Percentiles rank a stretch among this genome's conserved stretches.
Conservation (phyloP, 2,113 vertebrate species). For the Syrrhaptes paradoxus region DNA sequence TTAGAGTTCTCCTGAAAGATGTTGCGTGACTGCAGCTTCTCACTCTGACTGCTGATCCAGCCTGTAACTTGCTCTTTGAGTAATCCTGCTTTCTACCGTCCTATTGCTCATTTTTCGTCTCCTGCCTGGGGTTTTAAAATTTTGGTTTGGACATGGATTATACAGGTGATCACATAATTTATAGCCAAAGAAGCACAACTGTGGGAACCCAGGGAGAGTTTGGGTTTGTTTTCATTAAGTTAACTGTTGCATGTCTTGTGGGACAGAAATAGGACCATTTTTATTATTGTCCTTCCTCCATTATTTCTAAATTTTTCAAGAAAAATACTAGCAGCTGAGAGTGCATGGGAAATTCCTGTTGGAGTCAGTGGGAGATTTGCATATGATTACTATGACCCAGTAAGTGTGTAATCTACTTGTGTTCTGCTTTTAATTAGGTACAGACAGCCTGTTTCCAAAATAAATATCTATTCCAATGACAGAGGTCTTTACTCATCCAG, state of each 20-base stretch:
- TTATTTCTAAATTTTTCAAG: background rate
- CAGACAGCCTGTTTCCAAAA: background rate
- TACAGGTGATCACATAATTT: background rate
- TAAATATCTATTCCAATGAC: background rate
- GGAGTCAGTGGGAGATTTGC: background rate
- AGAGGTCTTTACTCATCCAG: background rate
- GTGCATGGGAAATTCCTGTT: background rate
- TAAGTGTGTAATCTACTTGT: background rate
- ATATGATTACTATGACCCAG: background rate
- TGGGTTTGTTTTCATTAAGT: background rate
- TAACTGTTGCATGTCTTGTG: background rate
- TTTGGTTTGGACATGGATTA: background rate
- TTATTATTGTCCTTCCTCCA: background rate
- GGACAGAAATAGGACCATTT: background rate
- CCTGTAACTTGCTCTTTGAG: background rate
- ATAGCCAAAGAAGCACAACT: background rate
- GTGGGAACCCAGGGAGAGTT: background rate
- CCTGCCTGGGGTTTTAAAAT: background rate
- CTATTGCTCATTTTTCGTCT: background rate
- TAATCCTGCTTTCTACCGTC: background rate
- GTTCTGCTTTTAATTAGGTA: background rate
- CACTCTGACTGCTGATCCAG: background rate
- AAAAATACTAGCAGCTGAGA: background rate
- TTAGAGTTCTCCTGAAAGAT: background rate
- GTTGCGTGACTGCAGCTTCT: background rate